Evolutionary conservation across 2,113 vertebrate genomes (phyloP), one percentile per base, ranked within the genome.

Genomic region (Verasper variegatus): DNA sequence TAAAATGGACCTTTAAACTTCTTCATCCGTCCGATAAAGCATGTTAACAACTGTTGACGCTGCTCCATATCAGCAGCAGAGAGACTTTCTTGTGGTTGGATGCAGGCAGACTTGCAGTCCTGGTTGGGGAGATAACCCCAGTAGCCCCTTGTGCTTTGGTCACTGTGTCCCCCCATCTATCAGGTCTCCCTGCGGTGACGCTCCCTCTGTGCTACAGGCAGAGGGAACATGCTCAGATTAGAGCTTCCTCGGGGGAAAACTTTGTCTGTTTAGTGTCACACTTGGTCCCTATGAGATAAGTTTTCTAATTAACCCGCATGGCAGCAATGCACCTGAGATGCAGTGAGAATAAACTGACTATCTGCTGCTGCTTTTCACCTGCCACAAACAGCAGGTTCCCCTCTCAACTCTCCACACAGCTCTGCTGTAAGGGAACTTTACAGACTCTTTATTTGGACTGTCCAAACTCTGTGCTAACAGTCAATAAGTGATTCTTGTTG

Each of bases 281-380:
- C 94, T 91, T 81, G 54, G 92, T 91, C 93, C 94, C 94, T 95
- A 92, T 89, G 88, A 96, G 96, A 97, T 97, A 96, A 93, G 95
- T 96, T 97, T 97, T 97, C 93, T 96, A 97, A 98, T 98, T 97
- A 97, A 97, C 96, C 95, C 93, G 62, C 90, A 21, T 90, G 94
- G 91, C 94, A 94, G 92, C 89, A 88, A n/a, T 81, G 79, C 94
- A 91, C 85, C 92, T 79, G 64, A 49, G 42, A 90, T 92, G 69
- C 73, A 92, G 86, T 72, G 69, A 66, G 84, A 88, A 83, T 71
- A 73, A 88, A 76, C 23, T 18, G 51, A 21, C 71, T 85, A 54
- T 82, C 74, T 75, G 24, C 71, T 70, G 72, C 64, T 23, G 64
- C 62, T 68, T 67, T 74, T 72, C 68, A 80, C 71, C 74, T 67